Conservation (phyloP, 2,888 invertebrate species). For the Synanthedon myopaeformis region DNA sequence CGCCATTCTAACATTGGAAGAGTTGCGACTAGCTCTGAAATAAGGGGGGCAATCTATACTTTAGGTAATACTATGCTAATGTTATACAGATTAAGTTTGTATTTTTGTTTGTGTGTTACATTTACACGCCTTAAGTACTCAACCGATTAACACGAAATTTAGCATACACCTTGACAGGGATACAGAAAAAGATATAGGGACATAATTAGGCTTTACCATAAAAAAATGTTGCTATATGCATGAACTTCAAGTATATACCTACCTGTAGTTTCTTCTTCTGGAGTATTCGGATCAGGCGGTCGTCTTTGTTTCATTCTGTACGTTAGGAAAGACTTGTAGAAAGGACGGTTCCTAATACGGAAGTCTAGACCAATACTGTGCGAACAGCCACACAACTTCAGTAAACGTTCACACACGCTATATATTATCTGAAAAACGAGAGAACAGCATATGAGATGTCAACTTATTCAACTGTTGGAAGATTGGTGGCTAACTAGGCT, state of each 20-base stretch:
- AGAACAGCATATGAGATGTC: not conserved
- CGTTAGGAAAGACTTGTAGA: constrained; percentile 70
- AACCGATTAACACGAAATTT: too few species aligned
- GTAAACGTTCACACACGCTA: constrained; percentile 80
- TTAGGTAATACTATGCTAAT: too few species aligned
- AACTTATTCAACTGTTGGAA: not conserved
- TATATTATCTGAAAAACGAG: constrained; percentile 74
- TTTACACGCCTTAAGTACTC: too few species aligned
- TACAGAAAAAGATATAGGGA: too few species aligned
- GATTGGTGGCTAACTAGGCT: not conserved
- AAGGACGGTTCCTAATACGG: constrained; percentile 63
- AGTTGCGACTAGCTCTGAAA: constrained; percentile 26
- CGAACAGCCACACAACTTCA: constrained; percentile 76
- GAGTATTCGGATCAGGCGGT: constrained; percentile 40
- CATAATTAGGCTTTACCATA: not conserved
- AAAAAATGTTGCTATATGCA: too few species aligned
- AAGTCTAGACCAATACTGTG: constrained; percentile 68
- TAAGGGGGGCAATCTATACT: too few species aligned
- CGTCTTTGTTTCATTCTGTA: constrained; percentile 42
- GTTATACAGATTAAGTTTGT: not conserved
- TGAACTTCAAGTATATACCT: constrained; percentile 1
- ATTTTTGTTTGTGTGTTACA: not conserved
- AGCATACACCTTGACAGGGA: too few species aligned
- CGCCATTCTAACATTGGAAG: constrained; percentile 61
- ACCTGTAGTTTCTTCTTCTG: constrained; percentile 31